Evolutionary conservation across 2,113 vertebrate genomes (phyloP), one percentile per base, ranked within the genome.

Genomic region (Nicator chloris): DNA sequence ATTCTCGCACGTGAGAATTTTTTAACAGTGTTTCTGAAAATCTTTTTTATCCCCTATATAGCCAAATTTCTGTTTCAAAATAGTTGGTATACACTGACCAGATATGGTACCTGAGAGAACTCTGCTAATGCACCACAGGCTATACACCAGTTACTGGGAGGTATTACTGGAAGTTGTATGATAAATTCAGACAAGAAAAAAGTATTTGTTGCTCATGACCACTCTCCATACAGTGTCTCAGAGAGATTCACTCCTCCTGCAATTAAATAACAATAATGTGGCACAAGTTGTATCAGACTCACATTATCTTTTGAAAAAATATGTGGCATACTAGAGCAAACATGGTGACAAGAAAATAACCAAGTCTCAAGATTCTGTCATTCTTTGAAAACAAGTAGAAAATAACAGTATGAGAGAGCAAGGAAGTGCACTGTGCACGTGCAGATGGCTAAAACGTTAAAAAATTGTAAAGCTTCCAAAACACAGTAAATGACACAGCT

Each of bases 351-450:
- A 30, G 50, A 79, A 96, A 94, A 93, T 31, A 93, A 93, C 31
- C 15, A 61, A 79, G 50, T 50, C 49, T 82, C 35, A 50, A 94
- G 47, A 86, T 73, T 88, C 45, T 86, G 63, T 66, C 24, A 50
- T 88, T 92, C 85, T 94, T 80, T 73, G 37, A 86, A 90, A 93
- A 86, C 30, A 90, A 93, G 71, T 10, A 94, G 78, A 65, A 95
- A 94, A 77, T 28, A 88, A 27, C 54, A 88, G 71, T 68, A 65
- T 22, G 60, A 93, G 50, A 49, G 18, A 76, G 39, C n/a, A 65
- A 93, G 61, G 37, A 87, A 76, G 26, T 1, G 8, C 20, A 77
- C 22, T n/a, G 18, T 2, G 1, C 68, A 92, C 1, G 2, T 10
- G 22, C 54, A 72, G 59, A 77, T 40, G 20, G 47, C 42, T 50